Percentiles rank a stretch among this genome's conserved stretches.
Evolutionary conservation across 2,888 invertebrate genomes (phyloP).

Genomic region (Trachelus iudaicus): DNA sequence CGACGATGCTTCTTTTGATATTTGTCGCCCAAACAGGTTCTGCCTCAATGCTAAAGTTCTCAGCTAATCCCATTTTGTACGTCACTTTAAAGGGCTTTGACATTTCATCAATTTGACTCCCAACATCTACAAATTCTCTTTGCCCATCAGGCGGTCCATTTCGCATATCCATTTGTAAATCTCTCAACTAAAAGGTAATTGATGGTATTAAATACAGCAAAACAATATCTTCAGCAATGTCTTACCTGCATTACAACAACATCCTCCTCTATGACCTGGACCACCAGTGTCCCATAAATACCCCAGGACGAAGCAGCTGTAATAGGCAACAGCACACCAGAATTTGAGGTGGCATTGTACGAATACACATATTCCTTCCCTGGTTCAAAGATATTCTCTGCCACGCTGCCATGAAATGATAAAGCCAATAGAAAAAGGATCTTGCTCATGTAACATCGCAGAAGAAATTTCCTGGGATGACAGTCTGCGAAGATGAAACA

Average conservation of each 20-base stretch:
- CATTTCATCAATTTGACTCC: conserved; percentile 44
- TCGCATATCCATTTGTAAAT: conserved; percentile 46
- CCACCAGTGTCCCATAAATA: conserved; percentile 48
- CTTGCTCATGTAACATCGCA: neutral
- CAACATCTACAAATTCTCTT: conserved; percentile 29
- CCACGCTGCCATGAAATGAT: neutral
- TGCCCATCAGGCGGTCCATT: conserved; percentile 46
- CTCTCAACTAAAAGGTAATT: conserved; percentile 43
- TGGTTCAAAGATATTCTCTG: conserved; percentile 35
- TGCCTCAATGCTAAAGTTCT: conserved; percentile 54
- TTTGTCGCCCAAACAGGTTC: conserved; percentile 77
- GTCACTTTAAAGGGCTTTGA: conserved; percentile 52
- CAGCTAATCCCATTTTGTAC: conserved; percentile 49
- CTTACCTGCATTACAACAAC: conserved; percentile 50
- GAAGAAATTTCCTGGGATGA: neutral
- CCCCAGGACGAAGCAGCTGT: conserved; percentile 57
- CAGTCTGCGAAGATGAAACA: neutral
- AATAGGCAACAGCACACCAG: conserved; percentile 56
- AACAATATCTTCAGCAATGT: neutral
- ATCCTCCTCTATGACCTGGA: conserved; percentile 43
- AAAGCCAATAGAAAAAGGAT: neutral
- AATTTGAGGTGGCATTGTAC: conserved; percentile 54
- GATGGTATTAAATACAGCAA: conserved; percentile 1
- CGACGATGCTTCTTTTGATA: conserved; percentile 75
- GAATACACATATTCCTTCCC: conserved; percentile 56